Percentiles rank a stretch among this genome's conserved stretches.
phyloP scores from a whole-genome alignment of 2,797 vertebrate genomes.

The Phoeniculus purpureus region DNA sequence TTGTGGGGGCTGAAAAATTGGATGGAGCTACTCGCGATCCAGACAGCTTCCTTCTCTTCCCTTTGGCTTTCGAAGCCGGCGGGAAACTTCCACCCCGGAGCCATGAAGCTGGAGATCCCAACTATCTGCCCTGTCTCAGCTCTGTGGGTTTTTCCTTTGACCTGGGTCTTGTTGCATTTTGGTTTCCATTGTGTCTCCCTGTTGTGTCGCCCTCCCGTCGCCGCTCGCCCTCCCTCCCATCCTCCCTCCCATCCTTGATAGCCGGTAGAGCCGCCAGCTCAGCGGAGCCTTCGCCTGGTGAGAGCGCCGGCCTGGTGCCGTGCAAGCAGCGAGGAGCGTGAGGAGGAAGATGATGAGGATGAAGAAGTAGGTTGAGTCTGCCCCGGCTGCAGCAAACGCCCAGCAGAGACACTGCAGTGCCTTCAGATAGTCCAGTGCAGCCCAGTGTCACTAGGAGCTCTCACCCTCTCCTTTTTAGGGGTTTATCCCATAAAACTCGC shows the following conservation, averaged over 20 bases:
- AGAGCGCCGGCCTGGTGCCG: conserved; percentile 79
- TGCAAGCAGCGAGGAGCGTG: conserved; percentile 76
- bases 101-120: background rate
- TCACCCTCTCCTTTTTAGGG: fast-evolving
- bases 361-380: conserved; percentile 79
- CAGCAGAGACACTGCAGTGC: conserved; percentile 34
- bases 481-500: background rate
- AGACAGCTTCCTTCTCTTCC: background rate
- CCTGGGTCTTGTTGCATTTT: conserved; percentile 49
- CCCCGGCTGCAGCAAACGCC: background rate
- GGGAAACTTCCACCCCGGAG: background rate
- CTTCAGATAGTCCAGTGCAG: conserved; percentile 51
- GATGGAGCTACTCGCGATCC: background rate
- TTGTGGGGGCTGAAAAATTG: conserved; percentile 36
- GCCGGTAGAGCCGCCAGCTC: conserved; percentile 78
- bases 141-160: background rate
- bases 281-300: conserved; percentile 80
- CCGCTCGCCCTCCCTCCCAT: conserved; percentile 39
- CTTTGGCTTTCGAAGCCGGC: background rate
- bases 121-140: fast-evolving
- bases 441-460: background rate
- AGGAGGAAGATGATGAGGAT: conserved; percentile 83
- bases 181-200: conserved; percentile 65
- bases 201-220: conserved; percentile 52
- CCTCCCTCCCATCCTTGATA: conserved; percentile 54